Percentiles rank a stretch among this genome's conserved stretches.
Conservation (phyloP, 2,888 invertebrate genomes). For the Ophioninae sp. region DNA sequence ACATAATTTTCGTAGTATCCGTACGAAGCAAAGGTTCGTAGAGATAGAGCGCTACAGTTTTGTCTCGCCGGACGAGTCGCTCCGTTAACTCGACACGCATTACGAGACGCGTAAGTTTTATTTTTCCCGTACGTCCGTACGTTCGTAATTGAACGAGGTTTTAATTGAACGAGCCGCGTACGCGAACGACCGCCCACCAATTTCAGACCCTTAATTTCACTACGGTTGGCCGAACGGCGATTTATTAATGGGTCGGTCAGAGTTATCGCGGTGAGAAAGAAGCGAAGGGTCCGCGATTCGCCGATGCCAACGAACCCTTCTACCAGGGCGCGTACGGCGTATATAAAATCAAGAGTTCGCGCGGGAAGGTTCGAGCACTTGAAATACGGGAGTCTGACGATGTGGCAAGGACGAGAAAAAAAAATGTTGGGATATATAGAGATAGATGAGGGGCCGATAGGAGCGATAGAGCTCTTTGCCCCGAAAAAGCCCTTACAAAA, state of each 20-base stretch:
- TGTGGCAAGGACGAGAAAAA: slow-evolving; percentile 38
- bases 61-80: neutral
- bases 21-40: no score
- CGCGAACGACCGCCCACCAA: slow-evolving; percentile 6
- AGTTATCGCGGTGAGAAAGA: slow-evolving; percentile 43
- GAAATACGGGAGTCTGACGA: slow-evolving; percentile 53
- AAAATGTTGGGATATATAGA: slow-evolving; percentile 12
- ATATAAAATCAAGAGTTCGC: slow-evolving; percentile 39
- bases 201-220: slow-evolving; percentile 35
- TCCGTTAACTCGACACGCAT: neutral
- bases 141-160: slow-evolving; percentile 16
- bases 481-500: slow-evolving; percentile 35
- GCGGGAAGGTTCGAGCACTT: slow-evolving; percentile 31
- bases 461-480: slow-evolving; percentile 27
- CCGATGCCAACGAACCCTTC: slow-evolving; percentile 22
- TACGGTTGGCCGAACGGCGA: slow-evolving; percentile 19
- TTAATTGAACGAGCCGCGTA: slow-evolving; percentile 32
- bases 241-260: slow-evolving; percentile 42
- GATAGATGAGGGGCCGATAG: slow-evolving; percentile 19
- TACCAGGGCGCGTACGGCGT: slow-evolving; percentile 3
- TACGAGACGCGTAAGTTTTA: neutral
- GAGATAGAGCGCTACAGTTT: no score
- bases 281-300: neutral
- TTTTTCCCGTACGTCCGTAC: neutral
- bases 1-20: no score